phyloP scores from a whole-genome alignment of 1,140 invertebrate genomes.

The Aradophagus sp. region DNA sequence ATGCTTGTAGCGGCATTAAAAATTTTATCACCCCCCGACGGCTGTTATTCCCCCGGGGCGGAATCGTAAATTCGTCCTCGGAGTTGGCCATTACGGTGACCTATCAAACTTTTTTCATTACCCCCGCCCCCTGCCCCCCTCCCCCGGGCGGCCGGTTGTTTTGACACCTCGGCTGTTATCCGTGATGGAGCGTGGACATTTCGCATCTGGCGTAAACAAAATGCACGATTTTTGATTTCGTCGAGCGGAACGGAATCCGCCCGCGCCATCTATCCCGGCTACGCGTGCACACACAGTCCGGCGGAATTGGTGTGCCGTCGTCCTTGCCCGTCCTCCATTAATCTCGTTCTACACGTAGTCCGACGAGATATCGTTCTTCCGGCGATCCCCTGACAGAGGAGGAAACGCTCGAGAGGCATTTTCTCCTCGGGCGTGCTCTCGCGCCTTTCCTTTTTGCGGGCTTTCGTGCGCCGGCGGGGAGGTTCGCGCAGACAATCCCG shows the following conservation, averaged over 20 bases:
- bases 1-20: too few species aligned
- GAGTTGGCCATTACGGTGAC: too few species aligned
- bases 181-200: constrained; percentile 14
- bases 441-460: constrained; percentile 33
- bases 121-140: not conserved
- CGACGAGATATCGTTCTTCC: constrained; percentile 52
- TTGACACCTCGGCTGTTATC: constrained; percentile 23
- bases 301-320: constrained; percentile 24
- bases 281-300: constrained; percentile 4
- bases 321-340: constrained; percentile 43
- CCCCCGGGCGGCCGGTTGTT: too few species aligned
- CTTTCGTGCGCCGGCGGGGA: constrained; percentile 34
- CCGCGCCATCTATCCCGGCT: constrained; percentile 24
- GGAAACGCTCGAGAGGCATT: constrained; percentile 40
- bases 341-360: constrained; percentile 50
- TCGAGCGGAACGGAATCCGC: constrained; percentile 37
- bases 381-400: constrained; percentile 41
- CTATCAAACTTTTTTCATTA: too few species aligned
- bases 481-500: constrained; percentile 27
- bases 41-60: too few species aligned
- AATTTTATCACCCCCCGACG: too few species aligned
- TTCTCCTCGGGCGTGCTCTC: constrained; percentile 24
- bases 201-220: constrained; percentile 28
- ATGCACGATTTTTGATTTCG: constrained; percentile 43
- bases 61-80: too few species aligned